Base-by-base conservation (phyloP, 2,797 vertebrate genomes). In the Peromyscus aztecus region DNA sequence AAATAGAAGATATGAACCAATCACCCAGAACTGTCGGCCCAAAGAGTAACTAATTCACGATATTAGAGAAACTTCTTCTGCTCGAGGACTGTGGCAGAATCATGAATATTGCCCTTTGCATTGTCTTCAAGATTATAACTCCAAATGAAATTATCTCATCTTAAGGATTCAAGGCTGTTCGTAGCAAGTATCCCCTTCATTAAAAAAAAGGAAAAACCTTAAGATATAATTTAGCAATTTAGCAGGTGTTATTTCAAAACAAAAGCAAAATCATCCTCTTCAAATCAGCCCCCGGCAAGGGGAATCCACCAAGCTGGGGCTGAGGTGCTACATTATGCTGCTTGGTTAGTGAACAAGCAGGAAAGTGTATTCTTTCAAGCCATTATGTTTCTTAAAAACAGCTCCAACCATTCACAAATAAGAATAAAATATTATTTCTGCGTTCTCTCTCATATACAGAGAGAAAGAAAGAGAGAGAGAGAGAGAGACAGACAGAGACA, bases 181-280 rank as follows among this genome's bases (percentile, higher is more conserved):
- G 80, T 97, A 97, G 91, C 96, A 69, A 82, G 46, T 37, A 83
- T 34, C 0, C 13, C 40, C n/a, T 90, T 96, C 37, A 37, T 93
- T 86, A 3, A 67, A 95, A 63, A 17, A 71, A 71, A 37, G n/a
- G 23, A 40, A 57, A 93, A 59, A 93, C 1, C 2, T 85, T 31
- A 92, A 87, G 73, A 91, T 21, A 90, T n/a, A 97, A 90, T 14
- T 95, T 46, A 96, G 59, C 87, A 96, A 90, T 97, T 96, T 91
- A 97, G 84, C 88, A 98, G 94, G 97, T n/a, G 52, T 5, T 24
- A 96, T 97, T 98, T 98, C 46, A 91, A 98, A 98, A 97, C 77
- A 0, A 98, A 75, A 93, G 43, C 37, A 91, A 97, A 92, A 24
- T 65, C 69, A 91, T 94, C 97, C 34, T 4, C 2, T 95, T 95